These are phyloP conservation scores for Lacerta bilineata DNA, from an alignment of 2,797 vertebrate genomes.

Conservation along the genomic window DNA sequence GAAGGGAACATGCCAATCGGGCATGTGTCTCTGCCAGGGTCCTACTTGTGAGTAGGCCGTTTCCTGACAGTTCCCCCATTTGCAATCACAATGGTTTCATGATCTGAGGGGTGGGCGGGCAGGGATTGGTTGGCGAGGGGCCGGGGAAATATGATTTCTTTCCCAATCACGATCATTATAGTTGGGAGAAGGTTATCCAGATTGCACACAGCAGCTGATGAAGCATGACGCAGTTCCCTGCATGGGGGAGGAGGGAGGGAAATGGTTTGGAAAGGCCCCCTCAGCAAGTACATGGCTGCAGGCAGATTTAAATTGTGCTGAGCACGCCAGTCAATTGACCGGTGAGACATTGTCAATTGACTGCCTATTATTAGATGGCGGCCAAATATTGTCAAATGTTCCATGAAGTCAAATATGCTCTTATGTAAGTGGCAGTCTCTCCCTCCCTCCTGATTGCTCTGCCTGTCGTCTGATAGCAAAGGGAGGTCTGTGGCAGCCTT, in stretches of 20 bases:
- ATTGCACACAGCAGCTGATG: neutral
- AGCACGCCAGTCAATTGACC: slow-evolving; percentile 17
- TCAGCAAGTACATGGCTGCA: neutral
- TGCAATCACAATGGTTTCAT: neutral
- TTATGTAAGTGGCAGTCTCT: neutral
- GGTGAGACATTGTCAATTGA: slow-evolving; percentile 9
- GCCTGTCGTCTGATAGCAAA: neutral
- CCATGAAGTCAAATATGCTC: slow-evolving; percentile 12
- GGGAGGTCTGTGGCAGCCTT: neutral
- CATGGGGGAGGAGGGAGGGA: no score
- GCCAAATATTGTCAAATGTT: slow-evolving; percentile 14
- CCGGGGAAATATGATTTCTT: neutral
- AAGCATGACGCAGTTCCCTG: neutral
- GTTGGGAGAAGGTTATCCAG: neutral
- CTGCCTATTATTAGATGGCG: slow-evolving; percentile 2
- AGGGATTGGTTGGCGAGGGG: no score
- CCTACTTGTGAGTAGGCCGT: no score
- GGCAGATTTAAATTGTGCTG: neutral
- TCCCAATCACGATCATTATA: no score
- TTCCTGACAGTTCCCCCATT: neutral
- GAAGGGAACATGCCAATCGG: no score
- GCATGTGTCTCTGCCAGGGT: no score
- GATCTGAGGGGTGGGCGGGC: neutral
- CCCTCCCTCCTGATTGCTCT: neutral
- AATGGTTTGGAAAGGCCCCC: neutral